These are phyloP conservation scores for Ptilonorhynchus violaceus DNA, from an alignment of 2,113 vertebrate genomes.

Conservation along the genomic window DNA sequence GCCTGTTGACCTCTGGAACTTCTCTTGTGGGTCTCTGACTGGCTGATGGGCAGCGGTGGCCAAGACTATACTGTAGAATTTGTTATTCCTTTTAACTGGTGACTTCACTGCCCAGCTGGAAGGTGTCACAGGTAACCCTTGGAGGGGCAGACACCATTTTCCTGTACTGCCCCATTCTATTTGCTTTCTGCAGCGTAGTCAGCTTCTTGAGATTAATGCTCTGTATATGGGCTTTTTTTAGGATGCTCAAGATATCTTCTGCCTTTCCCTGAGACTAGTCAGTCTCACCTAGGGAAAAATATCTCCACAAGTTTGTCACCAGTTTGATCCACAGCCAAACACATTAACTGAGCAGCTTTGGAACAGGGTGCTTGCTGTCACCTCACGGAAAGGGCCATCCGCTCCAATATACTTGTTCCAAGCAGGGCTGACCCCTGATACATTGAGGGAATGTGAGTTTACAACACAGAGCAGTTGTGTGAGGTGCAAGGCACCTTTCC, in stretches of 20 bases:
- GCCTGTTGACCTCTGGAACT: background rate
- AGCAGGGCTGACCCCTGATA: background rate
- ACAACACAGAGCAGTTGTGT: background rate
- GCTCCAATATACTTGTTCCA: background rate
- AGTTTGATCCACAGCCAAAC: background rate
- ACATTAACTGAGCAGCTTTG: background rate
- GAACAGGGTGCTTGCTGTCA: background rate
- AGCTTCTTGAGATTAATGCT: background rate
- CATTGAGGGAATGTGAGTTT: fast-evolving
- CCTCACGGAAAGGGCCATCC: background rate
- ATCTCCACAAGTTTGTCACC: background rate
- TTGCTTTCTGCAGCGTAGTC: background rate
- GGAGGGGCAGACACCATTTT: background rate
- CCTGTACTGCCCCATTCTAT: background rate
- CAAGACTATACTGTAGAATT: background rate
- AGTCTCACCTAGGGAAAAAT: background rate
- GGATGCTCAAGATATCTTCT: background rate
- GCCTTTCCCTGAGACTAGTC: background rate
- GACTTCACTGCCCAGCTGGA: background rate
- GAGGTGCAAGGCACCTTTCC: background rate
- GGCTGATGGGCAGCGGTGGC: background rate
- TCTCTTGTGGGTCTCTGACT: background rate
- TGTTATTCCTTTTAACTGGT: background rate
- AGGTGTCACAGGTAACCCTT: background rate
- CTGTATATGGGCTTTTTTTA: background rate